Evolutionary conservation across 2,888 invertebrate species (phyloP).

Genomic region (Hartigia nigra): DNA sequence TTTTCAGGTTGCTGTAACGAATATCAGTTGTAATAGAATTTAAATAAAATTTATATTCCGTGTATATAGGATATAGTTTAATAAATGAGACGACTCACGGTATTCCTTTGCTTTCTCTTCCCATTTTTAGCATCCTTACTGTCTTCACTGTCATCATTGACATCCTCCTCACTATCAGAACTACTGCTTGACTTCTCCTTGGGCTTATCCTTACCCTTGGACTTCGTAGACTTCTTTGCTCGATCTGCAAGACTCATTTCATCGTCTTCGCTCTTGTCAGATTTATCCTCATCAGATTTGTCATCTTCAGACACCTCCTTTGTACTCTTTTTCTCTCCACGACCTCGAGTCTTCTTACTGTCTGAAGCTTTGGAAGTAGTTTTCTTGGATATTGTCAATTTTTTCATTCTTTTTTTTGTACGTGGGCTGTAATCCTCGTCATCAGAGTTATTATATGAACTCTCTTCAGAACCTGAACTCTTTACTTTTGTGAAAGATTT

Average conservation of each 20-base stretch:
- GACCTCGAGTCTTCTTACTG: slow-evolving; percentile 6
- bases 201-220: slow-evolving; percentile 31
- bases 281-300: slow-evolving; percentile 17
- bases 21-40: neutral
- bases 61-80: slow-evolving; percentile 8
- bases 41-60: neutral
- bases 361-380: slow-evolving; percentile 31
- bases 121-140: slow-evolving; percentile 17
- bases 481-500: slow-evolving; percentile 41
- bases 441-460: slow-evolving; percentile 48
- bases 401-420: slow-evolving; percentile 47
- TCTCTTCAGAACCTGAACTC: slow-evolving; percentile 49
- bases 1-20: slow-evolving; percentile 38
- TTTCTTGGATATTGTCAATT: slow-evolving; percentile 23
- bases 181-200: slow-evolving; percentile 11
- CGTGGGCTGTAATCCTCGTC: slow-evolving; percentile 58
- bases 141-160: slow-evolving; percentile 10
- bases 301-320: slow-evolving; percentile 13
- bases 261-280: slow-evolving; percentile 15
- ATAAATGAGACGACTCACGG: neutral
- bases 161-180: slow-evolving; percentile 12
- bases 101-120: slow-evolving; percentile 3
- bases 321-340: neutral
- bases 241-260: slow-evolving; percentile 17
- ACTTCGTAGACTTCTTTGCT: slow-evolving; percentile 29